phyloP scores from a whole-genome alignment of 1,140 invertebrate species.

The Heterodera schachtii region DNA sequence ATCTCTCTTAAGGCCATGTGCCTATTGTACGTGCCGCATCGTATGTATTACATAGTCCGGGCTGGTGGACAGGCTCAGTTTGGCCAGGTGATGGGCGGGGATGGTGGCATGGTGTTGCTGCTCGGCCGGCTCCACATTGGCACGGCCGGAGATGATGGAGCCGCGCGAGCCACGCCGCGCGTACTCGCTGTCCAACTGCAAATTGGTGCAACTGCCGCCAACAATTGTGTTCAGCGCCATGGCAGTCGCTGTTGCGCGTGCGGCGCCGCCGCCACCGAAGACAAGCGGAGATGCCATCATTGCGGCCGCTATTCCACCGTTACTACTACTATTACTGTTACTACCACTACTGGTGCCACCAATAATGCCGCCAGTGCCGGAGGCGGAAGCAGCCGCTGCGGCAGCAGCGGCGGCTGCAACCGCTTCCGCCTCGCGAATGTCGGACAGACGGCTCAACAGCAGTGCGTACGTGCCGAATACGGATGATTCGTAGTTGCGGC shows the following conservation, averaged over 20 bases:
- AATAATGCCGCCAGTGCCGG: not conserved
- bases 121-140: constrained; percentile 57
- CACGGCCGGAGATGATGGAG: constrained; percentile 64
- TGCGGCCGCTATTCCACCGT: no score
- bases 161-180: constrained; percentile 59
- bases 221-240: no score
- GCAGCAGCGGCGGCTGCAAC: constrained; percentile 1
- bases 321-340: no score
- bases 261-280: not conserved
- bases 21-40: not conserved
- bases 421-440: constrained; percentile 38
- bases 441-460: constrained; percentile 48
- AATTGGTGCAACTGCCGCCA: constrained; percentile 10
- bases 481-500: constrained; percentile 56
- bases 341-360: no score
- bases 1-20: no score
- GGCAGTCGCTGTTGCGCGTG: no score
- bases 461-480: constrained; percentile 60
- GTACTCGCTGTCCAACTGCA: constrained; percentile 49
- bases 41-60: constrained; percentile 54
- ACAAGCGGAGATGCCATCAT: no score
- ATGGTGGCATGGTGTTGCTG: constrained; percentile 51
- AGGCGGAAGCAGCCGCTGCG: constrained; percentile 15
- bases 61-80: constrained; percentile 56
- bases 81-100: constrained; percentile 61